These are phyloP conservation scores for Semnornis frantzii DNA, from an alignment of 2,113 vertebrate genomes.

Conservation along the genomic window DNA sequence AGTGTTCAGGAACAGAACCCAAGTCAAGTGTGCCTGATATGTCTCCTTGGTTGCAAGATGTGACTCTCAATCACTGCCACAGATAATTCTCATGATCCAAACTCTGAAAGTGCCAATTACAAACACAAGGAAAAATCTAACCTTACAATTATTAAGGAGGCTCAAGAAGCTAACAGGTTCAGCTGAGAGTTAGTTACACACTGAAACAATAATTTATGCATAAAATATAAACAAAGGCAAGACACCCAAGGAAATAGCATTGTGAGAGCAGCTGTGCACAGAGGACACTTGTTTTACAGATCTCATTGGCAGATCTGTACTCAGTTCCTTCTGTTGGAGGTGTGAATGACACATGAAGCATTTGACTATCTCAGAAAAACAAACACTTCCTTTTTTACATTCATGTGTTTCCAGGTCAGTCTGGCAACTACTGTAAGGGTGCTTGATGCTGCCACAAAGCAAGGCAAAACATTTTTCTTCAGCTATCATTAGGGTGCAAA, in stretches of 20 bases:
- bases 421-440: background rate
- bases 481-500: background rate
- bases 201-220: slow-evolving; percentile 4
- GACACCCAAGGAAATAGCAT: background rate
- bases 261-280: slow-evolving; percentile 54
- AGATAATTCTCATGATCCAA: background rate
- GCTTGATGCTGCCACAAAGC: background rate
- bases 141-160: background rate
- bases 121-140: background rate
- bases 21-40: background rate
- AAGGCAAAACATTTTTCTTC: background rate
- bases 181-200: slow-evolving; percentile 1
- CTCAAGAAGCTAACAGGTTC: slow-evolving; percentile 56
- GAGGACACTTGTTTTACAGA: slow-evolving; percentile 49
- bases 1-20: background rate
- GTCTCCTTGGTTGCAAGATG: background rate
- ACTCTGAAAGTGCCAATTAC: background rate
- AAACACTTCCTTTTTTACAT: background rate
- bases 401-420: background rate
- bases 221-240: slow-evolving; percentile 25
- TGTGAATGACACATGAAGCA: background rate
- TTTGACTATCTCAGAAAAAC: background rate
- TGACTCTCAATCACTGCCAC: background rate
- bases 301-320: background rate
- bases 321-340: background rate